Percentiles rank a stretch among this genome's conserved stretches.
Conservation (phyloP, 2,888 invertebrate genomes). For the Ptychoptera albimana region DNA sequence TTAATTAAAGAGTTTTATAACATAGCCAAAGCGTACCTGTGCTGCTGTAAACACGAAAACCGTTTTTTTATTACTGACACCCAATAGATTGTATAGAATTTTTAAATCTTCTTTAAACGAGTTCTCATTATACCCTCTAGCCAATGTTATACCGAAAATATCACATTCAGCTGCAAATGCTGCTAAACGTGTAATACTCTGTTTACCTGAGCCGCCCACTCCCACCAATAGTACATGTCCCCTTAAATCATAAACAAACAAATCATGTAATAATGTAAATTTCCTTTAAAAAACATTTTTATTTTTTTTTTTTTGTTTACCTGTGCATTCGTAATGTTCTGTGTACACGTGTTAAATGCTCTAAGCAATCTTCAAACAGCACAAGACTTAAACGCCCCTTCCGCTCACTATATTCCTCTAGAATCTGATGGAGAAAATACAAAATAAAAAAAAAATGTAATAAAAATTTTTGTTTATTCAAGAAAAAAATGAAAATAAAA, state of each 20-base stretch:
- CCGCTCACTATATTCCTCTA: conserved; percentile 72
- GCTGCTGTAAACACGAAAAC: conserved; percentile 75
- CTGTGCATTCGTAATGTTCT: conserved; percentile 62
- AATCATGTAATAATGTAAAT: neutral
- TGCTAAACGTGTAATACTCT: conserved; percentile 61
- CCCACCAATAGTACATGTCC: conserved; percentile 79
- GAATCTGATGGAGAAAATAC: conserved; percentile 38
- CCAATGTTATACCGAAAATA: conserved; percentile 65
- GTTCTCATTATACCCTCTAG: conserved; percentile 71
- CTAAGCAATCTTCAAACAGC: conserved; percentile 80
- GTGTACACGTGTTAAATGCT: conserved; percentile 78
- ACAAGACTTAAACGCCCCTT: conserved; percentile 61
- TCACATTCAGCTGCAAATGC: conserved; percentile 74
- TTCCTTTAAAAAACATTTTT: no score
- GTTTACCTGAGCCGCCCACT: conserved; percentile 81
- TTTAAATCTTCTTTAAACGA: conserved; percentile 80
- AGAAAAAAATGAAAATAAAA: no score
- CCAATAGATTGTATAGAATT: conserved; percentile 55
- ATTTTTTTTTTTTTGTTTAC: conserved; percentile 10
- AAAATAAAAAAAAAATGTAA: conserved; percentile 1
- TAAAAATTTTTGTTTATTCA: no score
- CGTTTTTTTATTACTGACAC: conserved; percentile 59
- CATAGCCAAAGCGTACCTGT: conserved; percentile 35
- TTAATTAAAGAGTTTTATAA: neutral
- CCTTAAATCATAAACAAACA: conserved; percentile 20